A percentile compares a stretch with the other conserved stretches of the same genome.
Conservation (phyloP, 2,888 invertebrate species). For the Operophtera brumata region DNA sequence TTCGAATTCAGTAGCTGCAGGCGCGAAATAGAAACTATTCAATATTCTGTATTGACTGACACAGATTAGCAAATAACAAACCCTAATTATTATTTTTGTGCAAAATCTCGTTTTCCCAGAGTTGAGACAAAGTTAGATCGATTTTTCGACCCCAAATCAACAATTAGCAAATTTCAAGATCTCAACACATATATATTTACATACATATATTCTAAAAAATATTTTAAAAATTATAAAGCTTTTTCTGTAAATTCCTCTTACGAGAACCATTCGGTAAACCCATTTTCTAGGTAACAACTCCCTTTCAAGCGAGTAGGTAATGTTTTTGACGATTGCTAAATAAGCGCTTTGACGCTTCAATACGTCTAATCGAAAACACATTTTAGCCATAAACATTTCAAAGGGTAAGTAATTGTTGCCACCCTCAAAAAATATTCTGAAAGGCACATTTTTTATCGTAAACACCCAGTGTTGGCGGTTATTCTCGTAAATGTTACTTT, state of each 20-base stretch:
- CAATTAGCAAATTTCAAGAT: too few species aligned
- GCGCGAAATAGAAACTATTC: too few species aligned
- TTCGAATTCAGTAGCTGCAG: too few species aligned
- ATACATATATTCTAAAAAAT: too few species aligned
- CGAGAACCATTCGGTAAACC: neutral
- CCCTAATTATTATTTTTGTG: too few species aligned
- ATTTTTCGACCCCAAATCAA: too few species aligned
- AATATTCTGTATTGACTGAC: too few species aligned
- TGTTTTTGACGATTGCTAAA: conserved; percentile 14
- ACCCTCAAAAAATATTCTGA: conserved; percentile 50
- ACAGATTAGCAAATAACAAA: too few species aligned
- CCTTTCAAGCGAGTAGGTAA: conserved; percentile 3
- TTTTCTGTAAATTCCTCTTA: neutral
- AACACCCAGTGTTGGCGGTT: neutral
- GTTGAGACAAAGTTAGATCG: too few species aligned
- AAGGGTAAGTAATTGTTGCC: conserved; percentile 52
- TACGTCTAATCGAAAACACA: conserved; percentile 36
- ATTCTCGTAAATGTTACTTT: neutral
- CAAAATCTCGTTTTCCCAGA: too few species aligned
- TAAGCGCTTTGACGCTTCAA: conserved; percentile 29
- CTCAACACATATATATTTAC: too few species aligned
- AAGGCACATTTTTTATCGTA: conserved; percentile 58
- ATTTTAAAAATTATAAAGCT: neutral
- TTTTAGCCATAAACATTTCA: conserved; percentile 44
- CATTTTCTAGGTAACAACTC: conserved; percentile 6